Base-by-base conservation (phyloP, 2,888 invertebrate species). In the Notodonta ziczac region DNA sequence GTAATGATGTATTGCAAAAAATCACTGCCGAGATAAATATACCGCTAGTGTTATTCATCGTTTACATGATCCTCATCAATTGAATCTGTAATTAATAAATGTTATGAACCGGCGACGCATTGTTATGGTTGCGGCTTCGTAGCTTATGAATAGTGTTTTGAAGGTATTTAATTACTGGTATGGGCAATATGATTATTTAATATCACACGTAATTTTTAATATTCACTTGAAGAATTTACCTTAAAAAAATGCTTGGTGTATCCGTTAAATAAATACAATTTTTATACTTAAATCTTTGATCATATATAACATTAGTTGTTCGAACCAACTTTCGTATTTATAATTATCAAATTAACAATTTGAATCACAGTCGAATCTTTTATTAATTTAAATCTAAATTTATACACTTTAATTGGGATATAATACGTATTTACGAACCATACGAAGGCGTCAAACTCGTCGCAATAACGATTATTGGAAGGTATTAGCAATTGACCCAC, bases 401-500 rank as follows among this genome's bases (percentile, higher is more conserved):
- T 42, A 9, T 42, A 9, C 4, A 1, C 4, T 48, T 13, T 14
- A 13, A 48, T 48, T n/a, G n/a, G n/a, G n/a, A n/a, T 13, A 24
- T 46, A 9, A 46, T 46, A 6, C 10, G 42, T 46, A 5, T 46
- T 46, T 3, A 13, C 44, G 35, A 42, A 42, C 10, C 8, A 42
- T 42, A 42, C 10, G 44, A 46, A 13, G 44, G 70, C 73, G 73
- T 74, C 72, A 71, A 80, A 77, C 81, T 77, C 76, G 78, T 82
- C 76, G 80, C 84, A 84, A 87, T 87, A 83, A 86, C 81, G 77
- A 82, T 84, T 84, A 89, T 86, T 84, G 83, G 80, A 80, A 84
- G 85, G 80, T 84, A 82, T 64, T 82, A 80, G 79, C 86, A 87
- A 89, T 90, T 90, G 91, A 91, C 91, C 90, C 72, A 91, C 83